These are phyloP conservation scores for Alethe diademata DNA, from an alignment of 2,113 vertebrate species.

Conservation along the genomic window DNA sequence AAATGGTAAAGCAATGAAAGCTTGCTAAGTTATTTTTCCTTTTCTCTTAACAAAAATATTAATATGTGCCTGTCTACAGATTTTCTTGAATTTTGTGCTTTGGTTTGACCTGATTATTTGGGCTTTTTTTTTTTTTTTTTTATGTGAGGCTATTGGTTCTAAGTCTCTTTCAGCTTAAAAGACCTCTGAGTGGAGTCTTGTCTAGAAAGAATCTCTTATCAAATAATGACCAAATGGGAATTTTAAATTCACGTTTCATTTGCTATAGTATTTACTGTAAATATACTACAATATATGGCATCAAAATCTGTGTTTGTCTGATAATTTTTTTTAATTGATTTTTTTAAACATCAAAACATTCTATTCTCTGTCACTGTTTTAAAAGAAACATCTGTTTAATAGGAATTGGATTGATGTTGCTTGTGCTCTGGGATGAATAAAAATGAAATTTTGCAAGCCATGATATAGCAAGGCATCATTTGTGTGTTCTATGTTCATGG, in stretches of 20 bases:
- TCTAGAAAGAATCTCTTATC: not conserved
- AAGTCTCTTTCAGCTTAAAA: not conserved
- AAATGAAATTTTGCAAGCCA: not conserved
- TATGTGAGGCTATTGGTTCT: not conserved
- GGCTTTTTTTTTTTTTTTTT: fast-evolving
- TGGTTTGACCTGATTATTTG: not conserved
- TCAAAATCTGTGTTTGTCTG: not conserved
- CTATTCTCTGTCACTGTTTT: not conserved
- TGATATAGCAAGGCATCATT: not conserved
- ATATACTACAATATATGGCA: not conserved
- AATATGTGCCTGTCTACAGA: not conserved
- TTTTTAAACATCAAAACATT: not conserved
- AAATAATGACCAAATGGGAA: not conserved
- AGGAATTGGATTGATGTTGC: not conserved
- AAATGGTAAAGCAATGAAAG: not conserved
- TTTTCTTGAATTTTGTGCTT: not conserved
- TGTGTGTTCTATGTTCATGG: not conserved
- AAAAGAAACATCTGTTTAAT: not conserved
- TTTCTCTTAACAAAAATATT: not conserved
- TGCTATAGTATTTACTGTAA: not conserved
- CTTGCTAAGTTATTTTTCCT: not conserved
- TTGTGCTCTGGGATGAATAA: not conserved
- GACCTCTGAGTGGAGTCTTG: not conserved
- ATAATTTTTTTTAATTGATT: not conserved
- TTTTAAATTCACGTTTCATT: not conserved